Percentiles rank a stretch among this genome's conserved stretches.
These are phyloP conservation scores for Aurelia aurita complex sp. Pacific DNA, from an alignment of 30 jellyfish, hydroid and myxozoan species.

Conservation along the genomic window DNA sequence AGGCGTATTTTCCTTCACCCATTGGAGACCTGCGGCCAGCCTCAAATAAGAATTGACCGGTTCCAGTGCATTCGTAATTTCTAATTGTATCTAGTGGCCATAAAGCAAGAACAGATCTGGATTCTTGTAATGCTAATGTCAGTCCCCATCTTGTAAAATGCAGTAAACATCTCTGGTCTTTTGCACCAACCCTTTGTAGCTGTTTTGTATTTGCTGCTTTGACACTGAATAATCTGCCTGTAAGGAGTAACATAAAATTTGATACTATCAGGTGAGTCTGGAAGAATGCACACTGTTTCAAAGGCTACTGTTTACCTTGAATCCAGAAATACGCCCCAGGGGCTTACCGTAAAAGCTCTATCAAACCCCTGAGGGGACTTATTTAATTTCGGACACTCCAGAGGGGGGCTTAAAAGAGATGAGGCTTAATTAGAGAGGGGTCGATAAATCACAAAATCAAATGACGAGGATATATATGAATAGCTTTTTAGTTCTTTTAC, in stretches of 20 bases:
- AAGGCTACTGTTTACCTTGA: too few relatives aligned
- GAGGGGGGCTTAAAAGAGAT: too few relatives aligned
- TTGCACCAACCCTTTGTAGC: conserved; percentile 90
- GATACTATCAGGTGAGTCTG: too few relatives aligned
- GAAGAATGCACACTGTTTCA: too few relatives aligned
- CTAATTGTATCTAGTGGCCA: conserved; percentile 95
- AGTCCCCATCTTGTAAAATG: conserved; percentile 97
- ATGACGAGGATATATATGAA: too few relatives aligned
- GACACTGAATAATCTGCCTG: conserved; percentile 80
- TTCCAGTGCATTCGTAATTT: conserved; percentile 90
- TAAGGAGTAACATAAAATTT: not conserved
- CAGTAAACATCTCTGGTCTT: conserved; percentile 85
- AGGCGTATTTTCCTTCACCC: conserved; percentile 91
- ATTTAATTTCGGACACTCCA: too few relatives aligned
- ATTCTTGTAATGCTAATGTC: conserved; percentile 89
- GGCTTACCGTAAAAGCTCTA: too few relatives aligned
- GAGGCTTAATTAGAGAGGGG: too few relatives aligned
- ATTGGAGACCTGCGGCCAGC: conserved; percentile 97
- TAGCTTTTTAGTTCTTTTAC: too few relatives aligned
- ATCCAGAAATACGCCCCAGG: too few relatives aligned
- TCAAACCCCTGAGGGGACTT: too few relatives aligned
- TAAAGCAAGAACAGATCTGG: conserved; percentile 89
- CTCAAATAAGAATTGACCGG: conserved; percentile 82
- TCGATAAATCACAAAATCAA: too few relatives aligned
- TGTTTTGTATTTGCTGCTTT: conserved; percentile 77